phyloP scores from a whole-genome alignment of 2,113 vertebrate species.

The Zosterops borbonicus region DNA sequence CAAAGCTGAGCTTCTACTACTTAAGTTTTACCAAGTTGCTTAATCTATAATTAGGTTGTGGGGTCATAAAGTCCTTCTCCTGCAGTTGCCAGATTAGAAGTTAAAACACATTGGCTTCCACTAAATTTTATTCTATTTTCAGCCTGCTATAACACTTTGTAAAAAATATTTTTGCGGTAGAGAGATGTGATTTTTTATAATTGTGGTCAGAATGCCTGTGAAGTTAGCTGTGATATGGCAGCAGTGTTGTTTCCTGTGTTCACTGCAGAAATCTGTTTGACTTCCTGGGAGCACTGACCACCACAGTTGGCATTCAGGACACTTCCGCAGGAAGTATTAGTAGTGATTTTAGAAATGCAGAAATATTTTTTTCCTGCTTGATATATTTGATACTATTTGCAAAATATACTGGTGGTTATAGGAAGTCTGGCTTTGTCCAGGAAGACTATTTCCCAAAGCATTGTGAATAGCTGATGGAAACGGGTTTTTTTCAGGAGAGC shows the following conservation, averaged over 20 bases:
- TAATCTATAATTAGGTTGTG: rapidly evolving
- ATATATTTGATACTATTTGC: not conserved
- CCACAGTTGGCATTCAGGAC: not conserved
- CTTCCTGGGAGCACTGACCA: not conserved
- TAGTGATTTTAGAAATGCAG: not conserved
- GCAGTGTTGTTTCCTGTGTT: not conserved
- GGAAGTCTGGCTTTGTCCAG: not conserved
- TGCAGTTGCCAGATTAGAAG: not conserved
- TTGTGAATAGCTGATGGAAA: not conserved
- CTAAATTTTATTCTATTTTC: not conserved
- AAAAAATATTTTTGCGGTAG: not conserved
- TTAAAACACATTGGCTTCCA: not conserved
- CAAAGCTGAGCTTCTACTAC: not conserved
- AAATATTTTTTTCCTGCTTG: not conserved
- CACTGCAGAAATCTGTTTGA: not conserved
- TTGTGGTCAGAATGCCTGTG: not conserved
- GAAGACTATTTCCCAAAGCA: not conserved
- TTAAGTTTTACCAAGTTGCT: not conserved
- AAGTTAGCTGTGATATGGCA: not conserved
- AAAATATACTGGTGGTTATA: not conserved
- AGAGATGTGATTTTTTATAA: not conserved
- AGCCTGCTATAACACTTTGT: not conserved
- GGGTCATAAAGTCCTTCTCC: not conserved
- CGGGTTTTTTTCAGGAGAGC: not conserved
- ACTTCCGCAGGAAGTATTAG: not conserved